These are phyloP conservation scores for Setipinna tenuifilis DNA, from an alignment of 2,797 vertebrate genomes.

Conservation along the genomic window DNA sequence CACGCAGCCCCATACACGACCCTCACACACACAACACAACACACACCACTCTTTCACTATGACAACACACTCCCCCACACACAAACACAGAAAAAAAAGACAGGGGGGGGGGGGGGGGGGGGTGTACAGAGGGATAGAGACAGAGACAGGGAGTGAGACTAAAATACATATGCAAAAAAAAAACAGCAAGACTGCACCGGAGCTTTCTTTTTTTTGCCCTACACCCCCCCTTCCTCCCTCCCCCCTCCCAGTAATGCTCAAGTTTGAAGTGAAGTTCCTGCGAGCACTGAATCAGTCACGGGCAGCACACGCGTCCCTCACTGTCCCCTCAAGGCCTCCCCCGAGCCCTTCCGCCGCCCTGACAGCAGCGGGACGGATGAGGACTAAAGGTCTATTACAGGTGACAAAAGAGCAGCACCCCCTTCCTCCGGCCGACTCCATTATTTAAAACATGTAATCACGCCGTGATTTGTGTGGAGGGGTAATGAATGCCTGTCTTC, in stretches of 20 bases:
- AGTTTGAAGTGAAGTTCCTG: neutral
- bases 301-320: neutral
- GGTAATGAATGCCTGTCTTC: conserved; percentile 39
- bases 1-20: too few species aligned
- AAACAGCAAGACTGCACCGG: too few species aligned
- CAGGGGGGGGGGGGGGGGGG: neutral
- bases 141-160: neutral
- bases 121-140: neutral
- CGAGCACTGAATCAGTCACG: neutral
- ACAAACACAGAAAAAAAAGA: neutral
- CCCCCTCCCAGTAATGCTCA: neutral
- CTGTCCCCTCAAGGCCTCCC: conserved; percentile 47
- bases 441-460: conserved; percentile 65
- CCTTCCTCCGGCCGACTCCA: conserved; percentile 58
- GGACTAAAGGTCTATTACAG: conserved; percentile 59
- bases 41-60: too few species aligned
- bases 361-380: conserved; percentile 50
- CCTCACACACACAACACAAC: too few species aligned
- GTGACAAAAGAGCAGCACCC: conserved; percentile 58
- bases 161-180: too few species aligned
- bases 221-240: too few species aligned
- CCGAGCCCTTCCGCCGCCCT: conserved; percentile 47
- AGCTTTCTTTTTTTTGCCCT: too few species aligned
- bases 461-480: conserved; percentile 36
- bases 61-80: too few species aligned